Conservation (phyloP, 2,113 vertebrate genomes). For the Polypterus bichir region DNA sequence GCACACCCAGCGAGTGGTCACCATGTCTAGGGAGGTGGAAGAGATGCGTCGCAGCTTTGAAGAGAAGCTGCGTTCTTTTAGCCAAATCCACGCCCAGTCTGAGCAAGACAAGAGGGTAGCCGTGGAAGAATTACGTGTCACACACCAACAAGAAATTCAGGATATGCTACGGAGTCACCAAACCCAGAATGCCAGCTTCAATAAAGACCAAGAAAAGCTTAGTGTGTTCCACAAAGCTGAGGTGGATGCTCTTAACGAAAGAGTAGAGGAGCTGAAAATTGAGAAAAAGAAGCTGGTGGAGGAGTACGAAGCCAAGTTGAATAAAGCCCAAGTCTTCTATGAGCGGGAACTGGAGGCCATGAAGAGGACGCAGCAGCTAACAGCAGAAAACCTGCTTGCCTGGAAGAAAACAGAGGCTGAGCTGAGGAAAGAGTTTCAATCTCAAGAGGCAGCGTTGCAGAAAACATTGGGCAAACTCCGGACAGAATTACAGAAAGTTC, state of each 20-base stretch:
- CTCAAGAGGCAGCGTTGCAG: constrained; percentile 78
- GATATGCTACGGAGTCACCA: constrained; percentile 81
- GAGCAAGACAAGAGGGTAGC: constrained; percentile 80
- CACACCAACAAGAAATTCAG: constrained; percentile 80
- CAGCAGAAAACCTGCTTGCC: constrained; percentile 79
- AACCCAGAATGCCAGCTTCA: constrained; percentile 71
- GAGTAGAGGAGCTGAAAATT: constrained; percentile 73
- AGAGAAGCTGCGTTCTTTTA: constrained; percentile 76
- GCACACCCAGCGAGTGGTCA: constrained; percentile 87
- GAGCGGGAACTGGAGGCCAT: constrained; percentile 89
- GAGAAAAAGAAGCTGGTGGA: constrained; percentile 85
- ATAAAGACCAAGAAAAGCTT: constrained; percentile 78
- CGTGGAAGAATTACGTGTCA: constrained; percentile 69
- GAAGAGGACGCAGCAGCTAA: constrained; percentile 91
- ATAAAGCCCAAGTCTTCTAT: constrained; percentile 89
- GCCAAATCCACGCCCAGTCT: constrained; percentile 74
- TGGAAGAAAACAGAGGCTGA: constrained; percentile 92
- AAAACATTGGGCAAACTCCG: constrained; percentile 74
- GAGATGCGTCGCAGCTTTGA: constrained; percentile 92
- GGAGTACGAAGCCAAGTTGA: constrained; percentile 88
- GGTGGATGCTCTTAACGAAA: constrained; percentile 68
- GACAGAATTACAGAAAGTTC: constrained; percentile 69
- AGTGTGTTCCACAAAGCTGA: constrained; percentile 73
- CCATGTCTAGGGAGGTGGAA: constrained; percentile 94
- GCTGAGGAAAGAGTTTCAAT: constrained; percentile 84